Evolutionary conservation across 2,888 invertebrate genomes (phyloP).

Genomic region (Drosophila conformis): DNA sequence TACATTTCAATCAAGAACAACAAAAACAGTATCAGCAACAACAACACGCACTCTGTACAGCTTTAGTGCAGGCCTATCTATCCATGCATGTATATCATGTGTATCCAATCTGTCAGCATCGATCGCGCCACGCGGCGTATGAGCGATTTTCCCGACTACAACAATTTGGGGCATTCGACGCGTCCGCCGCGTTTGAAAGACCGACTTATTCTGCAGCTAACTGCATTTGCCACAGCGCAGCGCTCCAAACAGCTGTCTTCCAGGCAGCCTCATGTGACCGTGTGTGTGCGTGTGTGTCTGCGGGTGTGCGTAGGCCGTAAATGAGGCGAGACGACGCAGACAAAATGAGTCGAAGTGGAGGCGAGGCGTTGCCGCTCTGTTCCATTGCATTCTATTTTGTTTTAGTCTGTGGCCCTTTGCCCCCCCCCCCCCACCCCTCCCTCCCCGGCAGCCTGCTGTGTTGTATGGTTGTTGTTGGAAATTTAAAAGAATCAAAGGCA

Average conservation of each 20-base stretch:
- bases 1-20: constrained; percentile 66
- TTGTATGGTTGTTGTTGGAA: constrained; percentile 60
- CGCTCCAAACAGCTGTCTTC: constrained; percentile 73
- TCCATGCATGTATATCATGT: not conserved
- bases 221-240: constrained; percentile 55
- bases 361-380: constrained; percentile 22
- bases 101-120: constrained; percentile 17
- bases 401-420: constrained; percentile 39
- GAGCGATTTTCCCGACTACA: constrained; percentile 41
- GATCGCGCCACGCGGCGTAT: constrained; percentile 73
- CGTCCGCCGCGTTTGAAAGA: constrained; percentile 72
- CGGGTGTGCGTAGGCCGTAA: constrained; percentile 73
- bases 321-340: constrained; percentile 66
- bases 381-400: constrained; percentile 34
- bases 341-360: constrained; percentile 38
- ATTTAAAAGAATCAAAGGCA: constrained; percentile 80
- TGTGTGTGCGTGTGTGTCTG: constrained; percentile 20
- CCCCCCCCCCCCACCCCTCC: not conserved
- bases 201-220: constrained; percentile 74
- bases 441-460: not conserved
- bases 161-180: constrained; percentile 31
- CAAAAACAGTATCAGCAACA: constrained; percentile 9
- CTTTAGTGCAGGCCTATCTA: constrained; percentile 13
- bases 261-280: constrained; percentile 52
- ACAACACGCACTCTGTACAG: constrained; percentile 24